Conservation (phyloP, 2,113 vertebrate genomes). For the Otolemur garnettii region DNA sequence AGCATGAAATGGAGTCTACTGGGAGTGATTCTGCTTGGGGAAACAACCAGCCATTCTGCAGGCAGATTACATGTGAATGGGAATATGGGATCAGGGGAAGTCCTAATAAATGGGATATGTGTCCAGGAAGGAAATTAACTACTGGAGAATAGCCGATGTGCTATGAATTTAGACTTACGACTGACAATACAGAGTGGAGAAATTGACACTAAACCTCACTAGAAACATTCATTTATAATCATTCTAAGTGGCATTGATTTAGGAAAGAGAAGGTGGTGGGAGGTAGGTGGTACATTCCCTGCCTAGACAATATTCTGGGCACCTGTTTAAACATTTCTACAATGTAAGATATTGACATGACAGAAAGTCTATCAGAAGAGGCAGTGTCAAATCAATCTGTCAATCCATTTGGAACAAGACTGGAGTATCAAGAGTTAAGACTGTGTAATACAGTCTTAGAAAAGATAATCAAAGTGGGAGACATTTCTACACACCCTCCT, state of each 20-base stretch:
- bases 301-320: neutral
- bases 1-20: conserved; percentile 51
- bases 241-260: neutral
- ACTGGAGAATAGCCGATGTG: neutral
- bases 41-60: neutral
- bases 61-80: neutral
- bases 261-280: neutral
- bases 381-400: neutral
- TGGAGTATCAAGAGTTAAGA: neutral
- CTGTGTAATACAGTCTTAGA: neutral
- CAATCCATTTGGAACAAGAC: neutral
- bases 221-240: neutral
- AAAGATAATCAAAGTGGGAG: neutral
- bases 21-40: neutral
- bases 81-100: neutral
- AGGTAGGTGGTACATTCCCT: neutral
- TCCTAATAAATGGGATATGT: neutral
- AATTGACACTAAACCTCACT: neutral
- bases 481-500: accelerated
- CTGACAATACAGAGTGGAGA: neutral
- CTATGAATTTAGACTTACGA: neutral
- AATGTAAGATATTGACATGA: conserved; percentile 5
- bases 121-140: conserved; percentile 25
- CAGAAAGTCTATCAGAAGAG: conserved; percentile 19
- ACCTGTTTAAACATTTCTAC: neutral